Evolutionary conservation across 2,797 vertebrate genomes (phyloP), one percentile per base, ranked within the genome.

Genomic region (Eupleurogrammus muticus): DNA sequence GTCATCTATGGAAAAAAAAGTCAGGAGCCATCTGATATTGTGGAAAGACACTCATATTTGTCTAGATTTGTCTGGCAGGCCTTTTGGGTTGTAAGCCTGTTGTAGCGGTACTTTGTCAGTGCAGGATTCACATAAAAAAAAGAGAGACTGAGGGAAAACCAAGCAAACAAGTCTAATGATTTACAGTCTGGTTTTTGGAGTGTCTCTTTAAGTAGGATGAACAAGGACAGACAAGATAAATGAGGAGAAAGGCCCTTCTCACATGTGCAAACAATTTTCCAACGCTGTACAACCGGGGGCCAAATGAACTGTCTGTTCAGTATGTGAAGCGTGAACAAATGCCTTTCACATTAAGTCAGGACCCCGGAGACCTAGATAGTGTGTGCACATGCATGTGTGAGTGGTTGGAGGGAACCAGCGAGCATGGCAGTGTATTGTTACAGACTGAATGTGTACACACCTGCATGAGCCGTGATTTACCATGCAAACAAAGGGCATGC

Each of bases 261-360:
- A 83, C 87, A 89, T 89, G 79, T 90, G 89, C 83, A 87, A 91
- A 88, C 78, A 78, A 87, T 91, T 88, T 87, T 68, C 74, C 58
- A 70, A n/a, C 21, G 2, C 64, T 54, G 76, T 73, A 79, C 59
- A 77, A 83, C 83, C 74, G 38, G 65, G 50, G 83, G 71, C 79
- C 83, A 80, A 88, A 85, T 82, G 65, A 89, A 83, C 82, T 84
- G 86, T 83, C 81, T 83, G 77, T 40, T 87, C 66, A 58, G 70
- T 63, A 80, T 70, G 82, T 81, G 74, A 88, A 86, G 86, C 84
- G 52, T 87, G 85, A 89, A 90, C 71, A 79, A 88, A 90, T 85
- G 79, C 73, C 83, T 86, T 88, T 87, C 64, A 79, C 78, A 81
- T 90, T 73, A 76, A 90, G 82, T 85, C 84, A 82, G 73, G 70